Conservation (phyloP, 2,797 vertebrate species). For the Oryzias dopingdopingensis region DNA sequence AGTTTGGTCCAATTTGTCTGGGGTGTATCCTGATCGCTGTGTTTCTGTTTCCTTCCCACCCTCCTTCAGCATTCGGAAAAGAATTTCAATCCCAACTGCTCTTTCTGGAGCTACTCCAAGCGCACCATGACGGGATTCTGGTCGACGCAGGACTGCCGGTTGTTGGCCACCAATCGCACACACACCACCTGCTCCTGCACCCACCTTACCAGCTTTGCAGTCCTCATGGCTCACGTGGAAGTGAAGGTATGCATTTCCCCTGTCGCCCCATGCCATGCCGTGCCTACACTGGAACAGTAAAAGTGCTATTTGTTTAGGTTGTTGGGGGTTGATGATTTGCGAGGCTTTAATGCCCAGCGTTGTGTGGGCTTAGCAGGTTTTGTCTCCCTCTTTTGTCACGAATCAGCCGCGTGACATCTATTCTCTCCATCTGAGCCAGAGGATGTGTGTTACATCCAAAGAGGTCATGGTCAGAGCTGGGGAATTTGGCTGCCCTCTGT, state of each 20-base stretch:
- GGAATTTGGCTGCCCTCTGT: slow-evolving; percentile 54
- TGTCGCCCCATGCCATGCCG: slow-evolving; percentile 4
- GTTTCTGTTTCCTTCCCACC: neutral
- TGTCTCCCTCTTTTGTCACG: slow-evolving; percentile 52
- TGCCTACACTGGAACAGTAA: slow-evolving; percentile 14
- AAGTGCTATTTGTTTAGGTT: slow-evolving; percentile 35
- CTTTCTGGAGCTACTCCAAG: slow-evolving; percentile 99
- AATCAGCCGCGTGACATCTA: slow-evolving; percentile 44
- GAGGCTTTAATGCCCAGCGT: slow-evolving; percentile 28
- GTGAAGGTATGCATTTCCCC: slow-evolving; percentile 84
- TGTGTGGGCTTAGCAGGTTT: slow-evolving; percentile 56
- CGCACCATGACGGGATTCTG: slow-evolving; percentile 96
- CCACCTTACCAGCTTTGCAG: slow-evolving; percentile 96
- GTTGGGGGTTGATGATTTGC: slow-evolving; percentile 35
- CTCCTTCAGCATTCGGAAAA: slow-evolving; percentile 88
- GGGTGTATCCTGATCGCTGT: slow-evolving; percentile 15
- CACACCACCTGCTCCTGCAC: slow-evolving; percentile 98
- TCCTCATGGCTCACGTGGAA: slow-evolving; percentile 96
- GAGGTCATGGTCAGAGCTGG: slow-evolving; percentile 67
- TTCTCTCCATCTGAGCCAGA: slow-evolving; percentile 37
- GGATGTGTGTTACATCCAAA: slow-evolving; percentile 62
- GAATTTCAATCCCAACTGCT: slow-evolving; percentile 99
- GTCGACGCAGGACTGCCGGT: slow-evolving; percentile 97
- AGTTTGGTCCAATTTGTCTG: slow-evolving; percentile 18
- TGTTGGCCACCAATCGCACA: slow-evolving; percentile 91